These are phyloP conservation scores for Lithophane socia DNA, from an alignment of 2,888 invertebrate species.

Conservation along the genomic window DNA sequence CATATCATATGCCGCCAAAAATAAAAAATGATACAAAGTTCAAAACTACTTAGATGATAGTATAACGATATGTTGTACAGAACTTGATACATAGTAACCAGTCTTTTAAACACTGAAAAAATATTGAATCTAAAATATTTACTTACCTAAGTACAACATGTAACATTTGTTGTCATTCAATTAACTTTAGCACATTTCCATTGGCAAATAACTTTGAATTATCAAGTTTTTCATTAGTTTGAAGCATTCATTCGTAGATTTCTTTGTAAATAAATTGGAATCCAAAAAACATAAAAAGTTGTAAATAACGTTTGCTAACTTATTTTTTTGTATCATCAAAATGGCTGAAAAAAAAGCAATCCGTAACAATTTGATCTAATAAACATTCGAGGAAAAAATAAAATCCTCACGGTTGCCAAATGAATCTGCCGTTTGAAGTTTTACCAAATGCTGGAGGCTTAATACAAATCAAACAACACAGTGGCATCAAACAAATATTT, in stretches of 20 bases:
- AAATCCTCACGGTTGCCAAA: slow-evolving; percentile 19
- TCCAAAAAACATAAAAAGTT: not conserved
- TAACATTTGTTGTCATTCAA: slow-evolving; percentile 13
- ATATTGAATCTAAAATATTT: not conserved
- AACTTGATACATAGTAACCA: not conserved
- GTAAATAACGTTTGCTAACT: not conserved
- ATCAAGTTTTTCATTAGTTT: slow-evolving; percentile 29
- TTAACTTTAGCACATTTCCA: slow-evolving; percentile 21
- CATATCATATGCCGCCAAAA: not conserved
- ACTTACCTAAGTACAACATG: not conserved
- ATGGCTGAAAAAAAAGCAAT: slow-evolving; percentile 11
- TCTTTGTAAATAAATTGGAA: slow-evolving; percentile 12
- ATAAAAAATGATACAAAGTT: too few relatives aligned
- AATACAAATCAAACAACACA: slow-evolving; percentile 39
- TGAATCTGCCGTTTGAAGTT: slow-evolving; percentile 42
- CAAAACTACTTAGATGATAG: too few relatives aligned
- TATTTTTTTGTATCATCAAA: not conserved
- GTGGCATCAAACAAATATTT: slow-evolving; percentile 31
- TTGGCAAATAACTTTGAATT: slow-evolving; percentile 7
- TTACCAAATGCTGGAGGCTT: slow-evolving; percentile 26
- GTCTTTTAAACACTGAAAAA: not conserved
- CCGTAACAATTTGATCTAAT: slow-evolving; percentile 24
- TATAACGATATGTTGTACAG: not conserved
- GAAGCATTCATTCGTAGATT: not conserved
- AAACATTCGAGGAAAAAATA: slow-evolving; percentile 11